These are phyloP conservation scores for Rhynchopsitta pachyrhyncha DNA, from an alignment of 2,113 vertebrate species.

Conservation along the genomic window DNA sequence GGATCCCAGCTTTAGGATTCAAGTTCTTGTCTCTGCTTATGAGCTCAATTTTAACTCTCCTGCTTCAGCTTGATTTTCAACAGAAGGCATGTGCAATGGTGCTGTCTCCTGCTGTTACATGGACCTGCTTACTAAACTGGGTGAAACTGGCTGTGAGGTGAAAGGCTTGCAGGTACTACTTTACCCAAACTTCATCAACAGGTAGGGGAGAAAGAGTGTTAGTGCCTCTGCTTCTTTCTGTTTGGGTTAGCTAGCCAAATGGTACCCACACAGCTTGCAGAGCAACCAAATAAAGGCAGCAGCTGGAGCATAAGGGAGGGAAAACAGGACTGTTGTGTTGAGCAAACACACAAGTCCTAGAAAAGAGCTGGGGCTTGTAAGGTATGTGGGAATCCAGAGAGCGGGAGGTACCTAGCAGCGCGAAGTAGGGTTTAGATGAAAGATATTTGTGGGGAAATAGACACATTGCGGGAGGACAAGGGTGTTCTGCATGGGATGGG, in stretches of 20 bases:
- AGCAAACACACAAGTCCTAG: background rate
- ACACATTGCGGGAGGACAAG: background rate
- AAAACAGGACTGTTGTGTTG: background rate
- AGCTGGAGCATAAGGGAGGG: background rate
- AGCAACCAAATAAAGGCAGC: background rate
- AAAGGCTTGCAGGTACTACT: background rate
- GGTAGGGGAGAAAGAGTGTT: background rate
- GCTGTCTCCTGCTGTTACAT: background rate
- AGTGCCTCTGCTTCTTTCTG: background rate
- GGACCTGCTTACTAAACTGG: background rate
- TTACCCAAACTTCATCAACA: background rate
- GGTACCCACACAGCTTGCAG: background rate
- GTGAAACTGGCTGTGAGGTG: background rate
- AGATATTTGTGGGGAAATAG: background rate
- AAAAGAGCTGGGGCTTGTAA: background rate
- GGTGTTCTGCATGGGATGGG: background rate
- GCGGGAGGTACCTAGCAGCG: background rate
- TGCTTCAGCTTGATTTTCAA: background rate
- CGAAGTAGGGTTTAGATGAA: background rate
- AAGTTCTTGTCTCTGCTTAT: background rate
- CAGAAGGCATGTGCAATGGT: background rate
- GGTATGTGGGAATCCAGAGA: rapidly evolving
- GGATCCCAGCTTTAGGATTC: background rate
- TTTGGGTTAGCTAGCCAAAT: background rate
- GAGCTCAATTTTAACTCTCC: background rate